phyloP scores from a whole-genome alignment of 2,113 vertebrate genomes.

The Nyctereutes procyonoides region DNA sequence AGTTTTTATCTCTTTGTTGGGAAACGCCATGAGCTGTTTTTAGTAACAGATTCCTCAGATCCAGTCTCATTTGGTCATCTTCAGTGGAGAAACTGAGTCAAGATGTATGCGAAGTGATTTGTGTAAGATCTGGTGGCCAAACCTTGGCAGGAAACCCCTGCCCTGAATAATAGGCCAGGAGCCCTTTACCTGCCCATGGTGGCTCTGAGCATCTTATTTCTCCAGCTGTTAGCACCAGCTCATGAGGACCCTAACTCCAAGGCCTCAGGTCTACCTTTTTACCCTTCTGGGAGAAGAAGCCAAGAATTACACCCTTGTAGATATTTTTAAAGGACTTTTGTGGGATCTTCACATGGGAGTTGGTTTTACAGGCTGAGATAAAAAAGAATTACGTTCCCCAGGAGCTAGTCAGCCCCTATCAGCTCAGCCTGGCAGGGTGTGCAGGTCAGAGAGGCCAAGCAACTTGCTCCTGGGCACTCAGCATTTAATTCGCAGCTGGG shows the following conservation, averaged over 20 bases:
- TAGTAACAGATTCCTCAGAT: background rate
- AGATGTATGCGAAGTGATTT: background rate
- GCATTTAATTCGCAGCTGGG: background rate
- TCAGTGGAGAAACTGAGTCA: background rate
- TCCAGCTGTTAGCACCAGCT: background rate
- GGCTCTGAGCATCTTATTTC: background rate
- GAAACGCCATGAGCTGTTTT: background rate
- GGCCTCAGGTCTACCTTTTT: background rate
- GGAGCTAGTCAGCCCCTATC: background rate
- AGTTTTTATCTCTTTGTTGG: background rate
- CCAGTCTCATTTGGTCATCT: background rate
- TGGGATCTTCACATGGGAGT: background rate
- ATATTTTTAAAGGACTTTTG: background rate
- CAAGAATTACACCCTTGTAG: background rate
- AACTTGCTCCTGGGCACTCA: background rate
- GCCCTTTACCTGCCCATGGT: background rate
- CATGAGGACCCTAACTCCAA: background rate
- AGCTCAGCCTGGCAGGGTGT: background rate
- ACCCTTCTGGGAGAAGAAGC: background rate
- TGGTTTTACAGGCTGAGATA: background rate
- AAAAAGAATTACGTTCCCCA: background rate
- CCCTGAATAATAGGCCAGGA: background rate
- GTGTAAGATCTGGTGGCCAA: background rate
- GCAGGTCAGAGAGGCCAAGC: background rate
- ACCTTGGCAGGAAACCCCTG: background rate